Percentiles rank a stretch among this genome's conserved stretches.
Conservation (phyloP, 2,797 vertebrate species). For the Hemitrygon akajei region DNA sequence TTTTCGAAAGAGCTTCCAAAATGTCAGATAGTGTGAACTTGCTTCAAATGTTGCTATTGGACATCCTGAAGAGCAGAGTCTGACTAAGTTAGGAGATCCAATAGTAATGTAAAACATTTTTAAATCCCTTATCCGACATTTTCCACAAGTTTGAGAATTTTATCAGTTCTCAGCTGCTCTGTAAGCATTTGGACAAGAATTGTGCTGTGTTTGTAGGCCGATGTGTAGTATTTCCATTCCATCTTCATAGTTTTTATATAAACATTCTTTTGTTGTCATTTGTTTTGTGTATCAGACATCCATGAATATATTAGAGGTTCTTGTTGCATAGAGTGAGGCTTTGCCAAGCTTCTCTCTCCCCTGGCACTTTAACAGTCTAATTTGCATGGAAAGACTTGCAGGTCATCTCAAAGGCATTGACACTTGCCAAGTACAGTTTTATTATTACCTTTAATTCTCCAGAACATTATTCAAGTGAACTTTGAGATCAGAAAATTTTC, state of each 20-base stretch:
- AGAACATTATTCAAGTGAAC: not conserved
- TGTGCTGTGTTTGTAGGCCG: not conserved
- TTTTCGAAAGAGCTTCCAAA: constrained; percentile 7
- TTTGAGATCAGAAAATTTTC: not conserved
- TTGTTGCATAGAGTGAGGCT: no score
- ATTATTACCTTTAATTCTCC: not conserved
- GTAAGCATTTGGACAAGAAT: not conserved
- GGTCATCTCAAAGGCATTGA: not conserved
- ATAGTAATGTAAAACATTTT: not conserved
- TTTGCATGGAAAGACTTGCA: not conserved
- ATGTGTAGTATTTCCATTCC: not conserved
- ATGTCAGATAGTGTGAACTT: constrained; percentile 14
- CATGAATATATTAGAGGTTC: not conserved
- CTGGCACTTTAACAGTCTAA: not conserved
- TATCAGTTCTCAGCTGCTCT: not conserved
- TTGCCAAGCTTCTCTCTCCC: not conserved
- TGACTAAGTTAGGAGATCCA: not conserved
- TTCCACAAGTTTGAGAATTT: not conserved
- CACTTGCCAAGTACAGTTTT: not conserved
- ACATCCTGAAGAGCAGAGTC: not conserved
- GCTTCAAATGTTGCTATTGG: not conserved
- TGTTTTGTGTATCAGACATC: not conserved
- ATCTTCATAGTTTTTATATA: not conserved
- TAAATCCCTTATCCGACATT: not conserved
- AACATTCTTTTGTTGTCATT: not conserved